Evolutionary conservation across 2,797 vertebrate genomes (phyloP), one percentile per base, ranked within the genome.

Genomic region (Chrosomus eos): DNA sequence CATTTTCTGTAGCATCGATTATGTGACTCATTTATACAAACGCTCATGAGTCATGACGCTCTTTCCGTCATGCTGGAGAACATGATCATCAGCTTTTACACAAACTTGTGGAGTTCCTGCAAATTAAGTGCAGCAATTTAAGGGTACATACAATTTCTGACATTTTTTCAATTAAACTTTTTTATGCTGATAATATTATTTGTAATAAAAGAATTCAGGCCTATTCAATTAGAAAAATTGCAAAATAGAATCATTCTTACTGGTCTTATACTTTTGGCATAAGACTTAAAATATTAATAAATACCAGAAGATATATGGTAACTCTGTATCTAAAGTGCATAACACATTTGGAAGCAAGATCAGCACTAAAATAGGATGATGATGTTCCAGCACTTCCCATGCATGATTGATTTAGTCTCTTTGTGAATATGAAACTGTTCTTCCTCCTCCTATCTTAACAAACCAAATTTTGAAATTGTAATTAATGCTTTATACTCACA

Each of bases 361-460:
- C 33, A 31, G 68, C 67, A 74, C 40, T 36, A 74, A 82, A 82
- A 74, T 21, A 64, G 58, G n/a, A 36, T 19, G 4, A 38, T 7
- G 71, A 51, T 66, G 51, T 64, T 66, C 71, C 58, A 64, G 40
- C 5, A 64, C 5, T 74, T 28, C 36, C 19, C 28, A 73, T 82
- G 55, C 70, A 48, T 64, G 58, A 74, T 26, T 64, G 40, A 82
- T 48, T 48, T 33, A 82, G 26, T 45, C 40, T 51, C 70, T 74
- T 74, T 82, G 40, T 75, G 81, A 83, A 83, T 75, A 83, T 40
- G 6, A 67, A 83, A 74, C 58, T 51, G 40, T n/a, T 21, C 19
- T 73, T 45, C 13, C 62, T 51, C 13, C 31, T 75, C 23, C 23
- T 48, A 66, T 74, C 19, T 51, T 48, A 43, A 13, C 43, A 74